These are phyloP conservation scores for Agrotis puta DNA, from an alignment of 2,888 invertebrate genomes.

Conservation along the genomic window DNA sequence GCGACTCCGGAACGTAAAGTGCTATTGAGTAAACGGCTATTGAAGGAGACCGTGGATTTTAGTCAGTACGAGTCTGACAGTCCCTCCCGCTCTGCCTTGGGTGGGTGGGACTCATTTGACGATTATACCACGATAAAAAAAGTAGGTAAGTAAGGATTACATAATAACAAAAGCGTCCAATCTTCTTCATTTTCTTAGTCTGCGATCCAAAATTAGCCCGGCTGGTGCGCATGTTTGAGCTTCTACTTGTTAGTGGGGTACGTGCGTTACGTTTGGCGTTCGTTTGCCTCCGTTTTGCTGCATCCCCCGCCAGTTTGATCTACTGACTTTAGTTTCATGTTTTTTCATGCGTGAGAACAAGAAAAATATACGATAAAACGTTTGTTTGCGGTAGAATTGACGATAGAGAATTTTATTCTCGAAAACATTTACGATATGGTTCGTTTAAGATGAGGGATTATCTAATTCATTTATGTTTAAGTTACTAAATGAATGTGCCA, in stretches of 20 bases:
- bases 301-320: slow-evolving; percentile 64
- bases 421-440: slow-evolving; percentile 7
- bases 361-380: slow-evolving; percentile 42
- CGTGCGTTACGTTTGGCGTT: slow-evolving; percentile 67
- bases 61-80: too few species aligned
- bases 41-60: too few species aligned
- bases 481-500: too few species aligned
- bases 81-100: too few species aligned
- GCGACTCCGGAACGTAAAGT: too few species aligned
- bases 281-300: slow-evolving; percentile 60
- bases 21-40: too few species aligned
- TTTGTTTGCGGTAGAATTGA: slow-evolving; percentile 16
- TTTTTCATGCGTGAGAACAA: slow-evolving; percentile 50
- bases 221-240: slow-evolving; percentile 75
- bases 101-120: too few species aligned
- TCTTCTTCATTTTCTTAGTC: slow-evolving; percentile 48
- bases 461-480: background rate
- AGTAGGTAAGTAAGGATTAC: background rate
- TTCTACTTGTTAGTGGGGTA: slow-evolving; percentile 72
- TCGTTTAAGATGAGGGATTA: background rate
- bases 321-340: slow-evolving; percentile 53
- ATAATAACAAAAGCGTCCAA: background rate
- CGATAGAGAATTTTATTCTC: slow-evolving; percentile 9
- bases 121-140: too few species aligned
- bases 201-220: slow-evolving; percentile 70